Base-by-base conservation (phyloP, 2,888 invertebrate species). In the Diogma glabrata region DNA sequence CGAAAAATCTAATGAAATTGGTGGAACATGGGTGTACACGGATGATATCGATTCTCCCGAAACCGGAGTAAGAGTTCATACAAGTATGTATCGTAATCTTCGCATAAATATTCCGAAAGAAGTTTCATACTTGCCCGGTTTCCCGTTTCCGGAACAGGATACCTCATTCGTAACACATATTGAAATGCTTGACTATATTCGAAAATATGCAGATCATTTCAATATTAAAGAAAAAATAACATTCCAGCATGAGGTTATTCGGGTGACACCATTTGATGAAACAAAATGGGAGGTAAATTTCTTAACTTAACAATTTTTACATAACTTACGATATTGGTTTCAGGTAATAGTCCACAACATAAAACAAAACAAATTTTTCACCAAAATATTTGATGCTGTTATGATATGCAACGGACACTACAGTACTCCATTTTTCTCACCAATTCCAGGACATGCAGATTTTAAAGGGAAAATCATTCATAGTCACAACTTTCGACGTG, bases 71-170 rank as follows among this genome's bases (percentile, higher is more conserved):
- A 84, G 85, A 0, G 77, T 89, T 43, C 88, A 89, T 65, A 84
- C 89, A 43, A 87, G 88, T 71, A 89, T 91, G 87, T 92, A 92
- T 63, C 79, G 84, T 62, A 83, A 82, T 62, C 72, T 92, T 49
- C 82, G 90, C 62, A 89, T 90, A 0, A 91, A 91, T 67, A 73
- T 91, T 4, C 91, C 92, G 0, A 90, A 90, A 64, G 88, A 92
- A 72, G 78, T 87, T 7, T 92, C 92, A 91, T 84, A 83, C 0
- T 91, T 81, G 64, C 86, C 86, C 0, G 89, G 86, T 62, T 87
- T 82, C 66, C 82, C 84, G 0, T 80, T 88, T 53, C 77, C 81
- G 0, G 76, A 79, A 51, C 78, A 77, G 55, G 71, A 81, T 10
- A 76, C 75, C 60, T 87, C 87, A 0, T 88, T 84, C 61, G 66